Base-by-base conservation (phyloP, 1,140 invertebrate genomes). In the Drosophila nannoptera region DNA sequence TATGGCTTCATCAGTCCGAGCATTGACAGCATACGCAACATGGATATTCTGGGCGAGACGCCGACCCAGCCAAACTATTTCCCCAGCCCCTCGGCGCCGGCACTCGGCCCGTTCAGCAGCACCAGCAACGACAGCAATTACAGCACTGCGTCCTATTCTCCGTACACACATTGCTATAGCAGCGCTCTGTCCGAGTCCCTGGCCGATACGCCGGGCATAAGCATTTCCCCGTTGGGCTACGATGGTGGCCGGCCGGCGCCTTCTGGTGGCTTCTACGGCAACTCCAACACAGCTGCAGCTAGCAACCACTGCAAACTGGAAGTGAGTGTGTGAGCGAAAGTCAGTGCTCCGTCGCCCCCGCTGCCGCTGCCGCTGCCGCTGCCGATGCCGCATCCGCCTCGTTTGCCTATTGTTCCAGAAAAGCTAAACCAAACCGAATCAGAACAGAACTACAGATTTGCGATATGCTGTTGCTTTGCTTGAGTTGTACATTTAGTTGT, bases 191-290 rank as follows among this genome's bases (percentile, higher is more conserved):
- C 87, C 31, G 82, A 87, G 4, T 84, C 87, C 1, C 55, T 88
- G 48, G 82, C 87, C 38, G 77, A 77, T 53, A 88, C 87, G 12
- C 87, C 87, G 12, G 87, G 87, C 12, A 45, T 88, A n/a, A 88
- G 74, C 64, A 88, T 75, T 33, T 61, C 67, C 32, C 75, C 72
- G 32, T 11, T 73, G 56, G 49, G 45, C 31, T 81, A 71, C 62
- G 77, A 48, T 8, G 33, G 29, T 11, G 40, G 38, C 22, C 12
- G n/a, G 43, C 1, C 31, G 55, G 43, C 31, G 33, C 43, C 36
- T 12, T 52, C 68, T 8, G 61, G 50, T 40, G 12, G 29, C 33
- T 67, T 38, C 49, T 64, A 52, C 42, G 74, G 69, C 31, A 52
- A 60, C 35, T 7, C 55, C 2, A 12, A 49, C 16, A 33, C 9